Evolutionary conservation across 2,797 vertebrate genomes (phyloP).

Genomic region (Crocodylus rhombifer): DNA sequence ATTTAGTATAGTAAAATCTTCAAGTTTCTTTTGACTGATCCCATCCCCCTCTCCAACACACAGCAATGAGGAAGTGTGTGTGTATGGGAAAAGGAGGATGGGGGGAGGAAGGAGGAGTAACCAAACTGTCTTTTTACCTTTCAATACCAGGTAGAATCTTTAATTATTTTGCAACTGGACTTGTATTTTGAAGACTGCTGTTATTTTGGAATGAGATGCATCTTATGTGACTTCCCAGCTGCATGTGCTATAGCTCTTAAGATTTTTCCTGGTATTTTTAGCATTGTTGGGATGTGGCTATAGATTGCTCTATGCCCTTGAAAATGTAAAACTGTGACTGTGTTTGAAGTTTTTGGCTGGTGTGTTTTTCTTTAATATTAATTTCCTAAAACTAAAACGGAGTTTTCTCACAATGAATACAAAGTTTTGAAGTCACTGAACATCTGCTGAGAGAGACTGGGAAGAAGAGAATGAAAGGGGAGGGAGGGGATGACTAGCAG

Average conservation of each 20-base stretch:
- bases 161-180: background rate
- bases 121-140: background rate
- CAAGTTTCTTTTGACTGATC: background rate
- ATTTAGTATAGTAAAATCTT: background rate
- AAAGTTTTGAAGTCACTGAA: constrained; percentile 37
- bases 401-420: background rate
- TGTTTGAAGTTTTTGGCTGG: accelerated
- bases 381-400: background rate
- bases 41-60: too few relatives aligned
- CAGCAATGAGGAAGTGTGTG: too few relatives aligned
- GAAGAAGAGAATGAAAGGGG: constrained; percentile 1
- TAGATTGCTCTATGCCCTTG: background rate
- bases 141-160: background rate
- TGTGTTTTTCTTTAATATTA: background rate
- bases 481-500: background rate
- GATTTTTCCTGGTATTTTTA: background rate
- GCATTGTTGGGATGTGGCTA: background rate
- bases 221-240: background rate
- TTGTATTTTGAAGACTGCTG: background rate
- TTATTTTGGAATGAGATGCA: background rate
- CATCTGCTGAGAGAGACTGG: constrained; percentile 46
- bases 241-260: background rate
- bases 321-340: background rate
- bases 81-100: too few relatives aligned
- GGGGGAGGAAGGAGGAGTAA: background rate